Evolutionary conservation across 2,113 vertebrate genomes (phyloP), one percentile per base, ranked within the genome.

Genomic region (Siniperca chuatsi): DNA sequence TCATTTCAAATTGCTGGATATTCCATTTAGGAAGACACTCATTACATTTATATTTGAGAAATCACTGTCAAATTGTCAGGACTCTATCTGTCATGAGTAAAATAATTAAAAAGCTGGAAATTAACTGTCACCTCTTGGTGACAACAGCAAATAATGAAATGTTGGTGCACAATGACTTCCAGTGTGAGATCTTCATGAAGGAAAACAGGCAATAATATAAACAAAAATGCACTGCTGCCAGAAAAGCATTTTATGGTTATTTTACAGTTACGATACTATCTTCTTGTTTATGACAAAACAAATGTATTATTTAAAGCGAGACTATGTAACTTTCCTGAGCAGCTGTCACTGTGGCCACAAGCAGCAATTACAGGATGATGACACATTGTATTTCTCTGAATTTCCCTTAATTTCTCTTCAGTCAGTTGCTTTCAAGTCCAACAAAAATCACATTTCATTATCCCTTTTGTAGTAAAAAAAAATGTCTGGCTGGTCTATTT

Each of bases 41-140:
- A 18, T 15, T 10, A 12, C n/a, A 29, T 29, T 44, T 70, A 62
- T 8, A 18, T 66, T 55, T 23, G 0, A 54, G 12, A 23, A 55
- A 37, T 76, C 44, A 44, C 46, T 71, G 50, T 71, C 71, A 75
- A 50, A 37, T 23, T 81, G 50, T 58, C 66, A 74, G 37, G 21
- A 18, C 13, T 18, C 21, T 33, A 20, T 69, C 52, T 66, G 72
- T n/a, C 40, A 25, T 55, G 8, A 67, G 18, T 65, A 8, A 61
- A 75, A 44, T 60, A 81, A 82, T 85, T 44, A 58, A 37, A 35
- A 21, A 16, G 35, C 18, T 62, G 13, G 57, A 76, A 78, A 78
- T 74, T 10, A 73, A 48, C 23, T 76, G 69, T 70, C 71, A 54
- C 12, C 48, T 50, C 29, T 42, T 60, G 25, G 48, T 85, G 81